Conservation (phyloP, 2,113 vertebrate species). For the Nansenia antarctica region DNA sequence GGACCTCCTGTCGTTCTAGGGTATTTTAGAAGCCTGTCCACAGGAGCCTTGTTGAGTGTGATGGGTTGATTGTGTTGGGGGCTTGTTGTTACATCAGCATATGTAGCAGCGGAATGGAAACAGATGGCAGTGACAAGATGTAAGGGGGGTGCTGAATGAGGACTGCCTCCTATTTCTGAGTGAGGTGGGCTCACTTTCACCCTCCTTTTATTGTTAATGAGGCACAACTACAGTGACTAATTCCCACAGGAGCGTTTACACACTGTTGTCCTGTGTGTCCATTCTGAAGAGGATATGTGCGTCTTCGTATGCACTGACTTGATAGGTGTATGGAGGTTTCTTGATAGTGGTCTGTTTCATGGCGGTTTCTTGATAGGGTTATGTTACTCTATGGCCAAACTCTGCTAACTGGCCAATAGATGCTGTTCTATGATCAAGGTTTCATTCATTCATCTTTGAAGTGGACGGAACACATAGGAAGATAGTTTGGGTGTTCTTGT, state of each 20-base stretch:
- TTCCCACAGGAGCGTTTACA: slow-evolving; percentile 6
- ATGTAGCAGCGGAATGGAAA: slow-evolving; percentile 53
- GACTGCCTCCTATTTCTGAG: slow-evolving; percentile 37
- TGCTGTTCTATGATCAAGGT: neutral
- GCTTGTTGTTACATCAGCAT: slow-evolving; percentile 57
- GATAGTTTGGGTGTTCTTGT: no score
- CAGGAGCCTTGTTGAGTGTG: slow-evolving; percentile 42
- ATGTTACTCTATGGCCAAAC: neutral
- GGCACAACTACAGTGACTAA: slow-evolving; percentile 29
- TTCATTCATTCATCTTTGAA: neutral
- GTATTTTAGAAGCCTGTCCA: slow-evolving; percentile 35
- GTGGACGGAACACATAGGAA: neutral
- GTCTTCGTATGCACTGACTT: neutral
- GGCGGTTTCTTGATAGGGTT: neutral
- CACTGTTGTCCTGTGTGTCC: neutral
- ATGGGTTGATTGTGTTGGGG: slow-evolving; percentile 39
- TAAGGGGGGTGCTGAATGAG: slow-evolving; percentile 54
- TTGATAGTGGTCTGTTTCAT: neutral
- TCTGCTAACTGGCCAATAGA: no score
- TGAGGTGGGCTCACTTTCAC: slow-evolving; percentile 50
- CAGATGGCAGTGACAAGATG: slow-evolving; percentile 49
- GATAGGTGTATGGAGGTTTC: neutral
- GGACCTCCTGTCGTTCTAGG: slow-evolving; percentile 28
- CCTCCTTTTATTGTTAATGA: slow-evolving; percentile 51
- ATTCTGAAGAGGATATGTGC: slow-evolving; percentile 3